Percentiles rank a stretch among this genome's conserved stretches.
Evolutionary conservation across 2,113 vertebrate genomes (phyloP).

Genomic region (Cinclus cinclus): DNA sequence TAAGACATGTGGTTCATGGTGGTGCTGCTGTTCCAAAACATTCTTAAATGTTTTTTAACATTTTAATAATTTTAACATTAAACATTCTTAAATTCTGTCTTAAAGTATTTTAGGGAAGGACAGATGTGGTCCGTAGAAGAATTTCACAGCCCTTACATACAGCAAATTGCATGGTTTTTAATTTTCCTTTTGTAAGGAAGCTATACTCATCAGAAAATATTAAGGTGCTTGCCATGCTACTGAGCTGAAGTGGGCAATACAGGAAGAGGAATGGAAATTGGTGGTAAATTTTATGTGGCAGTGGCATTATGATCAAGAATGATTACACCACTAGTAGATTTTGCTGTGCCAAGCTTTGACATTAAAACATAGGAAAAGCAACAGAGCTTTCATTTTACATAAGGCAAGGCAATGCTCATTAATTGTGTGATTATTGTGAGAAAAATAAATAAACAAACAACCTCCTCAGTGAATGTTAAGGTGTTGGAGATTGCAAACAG

Average conservation of each 20-base stretch:
- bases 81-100: too few species aligned
- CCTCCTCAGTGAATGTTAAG: not conserved
- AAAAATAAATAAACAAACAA: not conserved
- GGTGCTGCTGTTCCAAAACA: not conserved
- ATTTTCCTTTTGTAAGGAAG: not conserved
- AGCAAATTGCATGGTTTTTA: not conserved
- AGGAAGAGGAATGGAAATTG: not conserved
- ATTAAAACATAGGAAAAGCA: not conserved
- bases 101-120: not conserved
- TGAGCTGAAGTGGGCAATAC: not conserved
- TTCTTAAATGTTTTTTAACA: too few species aligned
- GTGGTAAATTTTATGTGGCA: not conserved
- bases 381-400: not conserved
- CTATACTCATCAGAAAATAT: not conserved
- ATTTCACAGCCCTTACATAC: not conserved
- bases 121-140: not conserved
- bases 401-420: not conserved
- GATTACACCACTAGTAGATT: not conserved
- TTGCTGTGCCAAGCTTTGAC: not conserved
- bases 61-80: too few species aligned
- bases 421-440: not conserved
- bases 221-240: not conserved
- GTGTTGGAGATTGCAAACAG: not conserved
- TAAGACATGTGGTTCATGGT: not conserved
- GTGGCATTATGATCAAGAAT: rapidly evolving